Evolutionary conservation across 2,113 vertebrate species (phyloP), one percentile per base, ranked within the genome.

Genomic region (Natator depressus): DNA sequence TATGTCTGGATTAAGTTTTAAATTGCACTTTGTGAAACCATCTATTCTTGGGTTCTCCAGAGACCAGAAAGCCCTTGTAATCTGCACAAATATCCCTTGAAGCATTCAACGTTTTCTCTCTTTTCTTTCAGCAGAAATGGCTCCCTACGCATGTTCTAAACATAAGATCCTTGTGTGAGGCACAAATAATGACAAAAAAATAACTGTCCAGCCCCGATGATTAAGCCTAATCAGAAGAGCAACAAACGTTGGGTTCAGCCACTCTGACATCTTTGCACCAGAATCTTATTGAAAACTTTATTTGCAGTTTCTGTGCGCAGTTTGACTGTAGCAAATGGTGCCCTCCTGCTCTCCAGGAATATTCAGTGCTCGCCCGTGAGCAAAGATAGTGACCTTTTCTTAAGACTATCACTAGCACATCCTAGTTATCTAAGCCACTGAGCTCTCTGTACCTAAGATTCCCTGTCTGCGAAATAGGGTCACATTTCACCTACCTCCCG

Each of bases 1-100:
- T 24, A 12, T 87, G n/a, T 85, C 90, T 82, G 76, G 22, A 83
- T 85, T 75, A 89, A 79, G 86, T 90, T 87, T 87, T 93, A 79
- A 90, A 29, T 38, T 42, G 31, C 31, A 4, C 35, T 82, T 95
- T 93, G 72, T 89, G 78, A 88, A 92, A 35, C 53, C 25, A 35
- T 82, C 47, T 51, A 42, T 82, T 87, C 55, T 53, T 79, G 6
- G 24, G n/a, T 85, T 88, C 84, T 51, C 84, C 24, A 83, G 59
- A 81, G 81, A 47, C 24, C 54, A 51, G 14, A 86, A 81, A 65
- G 72, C 5, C 27, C 9, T 79, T 29, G 46, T 22, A 24, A 25
- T 75, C 20, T 38, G 72, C 72, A 46, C n/a, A 54, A 75, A 47
- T 31, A 5, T 22, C 65, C 57, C 65, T 89, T 65, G 16, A 94